phyloP scores from a whole-genome alignment of 1,140 invertebrate genomes.

The Ceratoteleas bidentatus region DNA sequence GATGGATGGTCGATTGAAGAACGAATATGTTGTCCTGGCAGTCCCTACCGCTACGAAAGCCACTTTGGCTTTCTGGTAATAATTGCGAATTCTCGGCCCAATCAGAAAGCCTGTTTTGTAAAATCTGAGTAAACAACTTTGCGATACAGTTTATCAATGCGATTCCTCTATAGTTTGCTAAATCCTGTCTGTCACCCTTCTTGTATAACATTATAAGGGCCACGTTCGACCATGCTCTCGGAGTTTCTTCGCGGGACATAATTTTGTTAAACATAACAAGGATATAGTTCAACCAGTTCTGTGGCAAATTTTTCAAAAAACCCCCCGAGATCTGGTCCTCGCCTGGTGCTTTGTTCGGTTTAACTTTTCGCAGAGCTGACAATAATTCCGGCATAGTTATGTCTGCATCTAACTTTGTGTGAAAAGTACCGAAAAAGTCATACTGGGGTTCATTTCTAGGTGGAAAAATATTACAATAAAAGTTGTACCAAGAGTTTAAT shows the following conservation, averaged over 20 bases:
- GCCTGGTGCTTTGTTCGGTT: neutral
- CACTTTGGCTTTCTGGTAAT: neutral
- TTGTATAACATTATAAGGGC: neutral
- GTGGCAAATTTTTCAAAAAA: constrained; percentile 1
- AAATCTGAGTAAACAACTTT: neutral
- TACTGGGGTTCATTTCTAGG: no score
- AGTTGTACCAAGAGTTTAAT: no score
- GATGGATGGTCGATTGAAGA: neutral
- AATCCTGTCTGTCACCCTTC: neutral
- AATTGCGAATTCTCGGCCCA: neutral
- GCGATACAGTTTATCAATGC: neutral
- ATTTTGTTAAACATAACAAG: neutral
- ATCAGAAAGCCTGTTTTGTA: neutral
- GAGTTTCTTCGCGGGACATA: neutral
- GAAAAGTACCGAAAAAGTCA: no score
- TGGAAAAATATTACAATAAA: no score
- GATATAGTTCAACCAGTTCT: constrained; percentile 1
- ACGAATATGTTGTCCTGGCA: neutral
- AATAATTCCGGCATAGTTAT: no score
- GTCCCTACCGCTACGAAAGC: neutral
- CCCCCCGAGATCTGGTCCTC: neutral
- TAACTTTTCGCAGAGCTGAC: no score
- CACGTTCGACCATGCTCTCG: neutral
- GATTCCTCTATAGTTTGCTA: neutral
- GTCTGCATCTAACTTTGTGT: no score